Evolutionary conservation across 2,113 vertebrate species (phyloP).

Genomic region (Trematocara stigmaticum): DNA sequence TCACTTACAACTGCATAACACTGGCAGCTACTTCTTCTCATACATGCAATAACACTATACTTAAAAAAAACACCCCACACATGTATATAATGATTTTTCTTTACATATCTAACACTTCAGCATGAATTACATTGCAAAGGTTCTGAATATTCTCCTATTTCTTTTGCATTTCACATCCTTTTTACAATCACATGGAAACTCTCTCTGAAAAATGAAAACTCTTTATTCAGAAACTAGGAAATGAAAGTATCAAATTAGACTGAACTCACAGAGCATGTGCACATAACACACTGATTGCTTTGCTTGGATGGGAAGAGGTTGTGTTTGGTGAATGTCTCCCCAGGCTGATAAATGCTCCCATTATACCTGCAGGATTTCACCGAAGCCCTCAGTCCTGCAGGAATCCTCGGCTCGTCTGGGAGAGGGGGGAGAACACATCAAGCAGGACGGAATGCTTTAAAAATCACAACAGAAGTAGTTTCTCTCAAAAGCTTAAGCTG

Average conservation of each 20-base stretch:
- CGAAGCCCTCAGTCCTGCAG: constrained; percentile 81
- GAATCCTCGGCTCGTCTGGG: constrained; percentile 75
- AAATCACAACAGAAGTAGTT: not conserved
- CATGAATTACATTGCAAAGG: not conserved
- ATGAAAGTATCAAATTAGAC: not conserved
- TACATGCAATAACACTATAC: not conserved
- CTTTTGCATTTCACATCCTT: not conserved
- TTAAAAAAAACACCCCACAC: not conserved
- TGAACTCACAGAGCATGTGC: constrained; percentile 86
- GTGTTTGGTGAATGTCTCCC: constrained; percentile 83
- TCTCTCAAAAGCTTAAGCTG: not conserved
- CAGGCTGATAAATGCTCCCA: constrained; percentile 82
- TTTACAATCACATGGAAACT: not conserved
- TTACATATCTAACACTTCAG: not conserved
- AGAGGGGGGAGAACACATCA: not conserved
- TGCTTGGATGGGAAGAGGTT: constrained; percentile 84
- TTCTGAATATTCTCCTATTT: not conserved
- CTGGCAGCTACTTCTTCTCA: not conserved
- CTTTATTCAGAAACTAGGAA: not conserved
- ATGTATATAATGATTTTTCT: not conserved
- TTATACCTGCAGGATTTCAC: constrained; percentile 84
- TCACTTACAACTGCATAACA: not conserved
- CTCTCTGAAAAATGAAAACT: not conserved
- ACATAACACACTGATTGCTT: constrained; percentile 89
- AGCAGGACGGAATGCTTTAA: not conserved